phyloP scores from a whole-genome alignment of 2,113 vertebrate genomes.

The Psilopsiagon aymara region DNA sequence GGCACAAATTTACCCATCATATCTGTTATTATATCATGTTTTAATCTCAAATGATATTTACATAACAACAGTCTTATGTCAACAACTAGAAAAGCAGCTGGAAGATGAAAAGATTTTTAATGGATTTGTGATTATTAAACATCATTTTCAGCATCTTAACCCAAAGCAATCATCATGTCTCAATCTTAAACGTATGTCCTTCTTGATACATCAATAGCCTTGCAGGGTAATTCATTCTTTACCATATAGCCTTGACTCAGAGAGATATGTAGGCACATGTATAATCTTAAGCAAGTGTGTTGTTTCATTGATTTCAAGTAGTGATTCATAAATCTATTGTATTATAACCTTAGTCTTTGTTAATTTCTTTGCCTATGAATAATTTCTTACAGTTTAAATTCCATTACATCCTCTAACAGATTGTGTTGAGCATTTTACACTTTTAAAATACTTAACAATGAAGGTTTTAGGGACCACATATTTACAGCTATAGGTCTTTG shows the following conservation, averaged over 20 bases:
- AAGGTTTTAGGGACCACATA: neutral
- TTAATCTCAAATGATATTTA: neutral
- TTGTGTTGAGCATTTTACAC: neutral
- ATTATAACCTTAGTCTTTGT: neutral
- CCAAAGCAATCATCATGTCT: neutral
- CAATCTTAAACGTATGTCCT: neutral
- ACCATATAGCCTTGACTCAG: neutral
- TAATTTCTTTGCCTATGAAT: neutral
- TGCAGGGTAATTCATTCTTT: neutral
- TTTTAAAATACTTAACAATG: neutral
- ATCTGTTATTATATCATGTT: neutral
- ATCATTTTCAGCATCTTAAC: neutral
- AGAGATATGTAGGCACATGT: neutral
- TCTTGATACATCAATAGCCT: neutral
- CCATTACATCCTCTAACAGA: neutral
- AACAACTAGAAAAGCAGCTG: neutral
- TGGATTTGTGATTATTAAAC: neutral
- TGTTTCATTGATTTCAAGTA: neutral
- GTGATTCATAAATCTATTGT: slow-evolving; percentile 2
- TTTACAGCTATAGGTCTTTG: neutral
- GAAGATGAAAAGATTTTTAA: slow-evolving; percentile 17
- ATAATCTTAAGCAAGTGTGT: neutral
- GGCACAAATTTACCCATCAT: neutral
- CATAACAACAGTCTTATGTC: neutral
- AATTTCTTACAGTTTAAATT: neutral